Conservation (phyloP, 2,888 invertebrate species). For the Dynastes tityus region DNA sequence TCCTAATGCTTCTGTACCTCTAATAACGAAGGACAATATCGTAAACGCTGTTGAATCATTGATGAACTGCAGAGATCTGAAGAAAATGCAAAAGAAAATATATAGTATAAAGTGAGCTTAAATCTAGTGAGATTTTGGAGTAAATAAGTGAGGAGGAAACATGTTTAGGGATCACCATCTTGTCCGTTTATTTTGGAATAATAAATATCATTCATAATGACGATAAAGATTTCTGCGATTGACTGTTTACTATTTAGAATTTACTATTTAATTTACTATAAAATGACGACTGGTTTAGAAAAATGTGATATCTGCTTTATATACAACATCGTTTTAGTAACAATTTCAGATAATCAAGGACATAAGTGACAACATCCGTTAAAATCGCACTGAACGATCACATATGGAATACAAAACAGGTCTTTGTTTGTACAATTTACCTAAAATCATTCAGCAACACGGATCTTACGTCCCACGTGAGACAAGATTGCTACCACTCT, state of each 20-base stretch:
- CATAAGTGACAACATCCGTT: constrained; percentile 41
- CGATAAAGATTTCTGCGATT: too few relatives aligned
- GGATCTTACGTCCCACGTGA: not conserved
- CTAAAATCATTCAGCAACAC: constrained; percentile 1
- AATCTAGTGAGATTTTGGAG: too few relatives aligned
- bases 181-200: too few relatives aligned
- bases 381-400: constrained; percentile 16
- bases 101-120: not conserved
- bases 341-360: constrained; percentile 24
- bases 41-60: constrained; percentile 78
- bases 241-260: not conserved
- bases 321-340: constrained; percentile 17
- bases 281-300: not conserved
- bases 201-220: too few relatives aligned
- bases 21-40: constrained; percentile 79
- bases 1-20: constrained; percentile 83
- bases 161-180: too few relatives aligned
- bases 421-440: constrained; percentile 33
- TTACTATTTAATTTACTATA: not conserved
- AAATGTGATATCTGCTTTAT: not conserved
- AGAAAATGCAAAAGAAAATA: constrained; percentile 56
- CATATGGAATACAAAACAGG: constrained; percentile 6
- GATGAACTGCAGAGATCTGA: constrained; percentile 78
- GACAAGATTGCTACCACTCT: not conserved
- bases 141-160: too few relatives aligned